Evolutionary conservation across 64 coral and sea anemone genomes (phyloP).

Genomic region (Stylophora pistillata): DNA sequence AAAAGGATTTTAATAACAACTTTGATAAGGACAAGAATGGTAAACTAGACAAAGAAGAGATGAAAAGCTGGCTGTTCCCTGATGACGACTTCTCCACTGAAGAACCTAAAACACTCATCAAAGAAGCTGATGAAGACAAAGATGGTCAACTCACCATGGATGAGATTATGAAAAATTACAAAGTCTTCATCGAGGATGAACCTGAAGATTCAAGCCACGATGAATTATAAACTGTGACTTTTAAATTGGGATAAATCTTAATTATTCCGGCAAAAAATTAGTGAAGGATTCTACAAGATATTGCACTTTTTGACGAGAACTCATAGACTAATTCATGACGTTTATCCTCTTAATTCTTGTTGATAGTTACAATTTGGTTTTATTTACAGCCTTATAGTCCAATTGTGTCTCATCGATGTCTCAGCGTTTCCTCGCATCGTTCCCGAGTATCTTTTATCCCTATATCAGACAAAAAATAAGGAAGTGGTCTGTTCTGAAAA

Average conservation of each 20-base stretch:
- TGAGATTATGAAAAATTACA: constrained; percentile 83
- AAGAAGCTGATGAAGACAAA: constrained; percentile 85
- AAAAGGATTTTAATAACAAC: constrained; percentile 73
- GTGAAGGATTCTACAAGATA: background rate
- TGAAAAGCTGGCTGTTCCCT: constrained; percentile 79
- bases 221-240: constrained; percentile 57
- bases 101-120: constrained; percentile 78
- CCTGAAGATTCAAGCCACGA: constrained; percentile 64
- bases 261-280: background rate
- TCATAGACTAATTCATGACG: background rate
- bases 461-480: background rate
- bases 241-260: background rate
- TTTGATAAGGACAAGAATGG: constrained; percentile 86
- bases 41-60: constrained; percentile 67
- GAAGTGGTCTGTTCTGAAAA: background rate
- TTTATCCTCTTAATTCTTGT: background rate
- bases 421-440: background rate
- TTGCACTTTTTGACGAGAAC: background rate
- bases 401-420: background rate
- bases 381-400: no score
- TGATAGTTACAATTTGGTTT: no score
- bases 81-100: constrained; percentile 83
- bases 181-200: constrained; percentile 73
- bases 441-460: background rate
- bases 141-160: constrained; percentile 88